Evolutionary conservation across 2,113 vertebrate species (phyloP).

Genomic region (Catharus minimus): DNA sequence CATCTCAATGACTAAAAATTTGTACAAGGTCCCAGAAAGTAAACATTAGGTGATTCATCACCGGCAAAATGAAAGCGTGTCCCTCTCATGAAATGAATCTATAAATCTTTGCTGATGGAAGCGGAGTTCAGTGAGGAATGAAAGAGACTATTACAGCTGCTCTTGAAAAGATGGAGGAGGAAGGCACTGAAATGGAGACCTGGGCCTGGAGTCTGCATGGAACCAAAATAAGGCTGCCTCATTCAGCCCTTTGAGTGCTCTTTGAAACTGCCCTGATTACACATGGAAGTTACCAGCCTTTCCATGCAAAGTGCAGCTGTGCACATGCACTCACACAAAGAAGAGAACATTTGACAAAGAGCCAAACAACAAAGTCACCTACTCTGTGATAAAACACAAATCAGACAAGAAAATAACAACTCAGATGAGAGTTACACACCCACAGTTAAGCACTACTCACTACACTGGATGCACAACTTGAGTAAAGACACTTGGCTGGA

Average conservation of each 20-base stretch:
- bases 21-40: constrained; percentile 41
- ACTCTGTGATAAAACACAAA: background rate
- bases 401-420: background rate
- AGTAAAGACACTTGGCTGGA: background rate
- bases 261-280: background rate
- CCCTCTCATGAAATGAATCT: constrained; percentile 10
- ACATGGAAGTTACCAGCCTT: background rate
- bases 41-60: constrained; percentile 59
- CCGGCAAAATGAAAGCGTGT: background rate
- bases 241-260: background rate
- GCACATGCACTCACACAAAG: accelerated
- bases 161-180: background rate
- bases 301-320: accelerated
- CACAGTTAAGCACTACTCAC: background rate
- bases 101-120: constrained; percentile 36
- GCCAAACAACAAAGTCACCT: background rate
- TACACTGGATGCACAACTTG: background rate
- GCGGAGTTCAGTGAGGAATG: constrained; percentile 4
- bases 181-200: background rate
- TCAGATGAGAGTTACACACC: background rate
- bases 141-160: background rate
- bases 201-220: background rate
- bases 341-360: background rate
- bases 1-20: constrained; percentile 34
- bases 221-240: background rate